Evolutionary conservation across 2,797 vertebrate species (phyloP), one percentile per base, ranked within the genome.

Genomic region (Muraenolepis orangiensis): DNA sequence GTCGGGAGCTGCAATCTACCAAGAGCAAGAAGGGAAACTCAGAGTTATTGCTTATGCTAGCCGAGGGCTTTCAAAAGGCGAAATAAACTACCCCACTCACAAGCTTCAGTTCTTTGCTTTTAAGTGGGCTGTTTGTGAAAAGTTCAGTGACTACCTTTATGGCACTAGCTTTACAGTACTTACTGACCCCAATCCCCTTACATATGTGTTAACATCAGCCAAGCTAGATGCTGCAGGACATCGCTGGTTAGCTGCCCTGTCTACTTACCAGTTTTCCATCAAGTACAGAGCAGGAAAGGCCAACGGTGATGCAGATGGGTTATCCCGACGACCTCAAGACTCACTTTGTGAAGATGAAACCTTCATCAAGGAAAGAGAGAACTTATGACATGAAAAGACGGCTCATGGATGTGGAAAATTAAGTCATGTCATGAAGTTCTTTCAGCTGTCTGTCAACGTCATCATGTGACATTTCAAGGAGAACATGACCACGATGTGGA

Each of bases 201-300:
- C 67, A 16, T 69, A 69, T 18, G 16, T 69, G 28, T 69, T 31
- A 69, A 34, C 67, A 69, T 69, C 30, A 18, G 67, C 30, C 28
- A 69, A 69, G 67, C 28, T 69, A 20, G 30, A 69, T 32, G 67
- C 61, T 28, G 13, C 61, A 11, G 20, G 72, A 40, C 38, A 67
- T 40, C 23, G 31, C 26, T 74, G 72, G 72, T 40, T 67, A 40
- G 72, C 72, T 29, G 72, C 61, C 29, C 64, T 74, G 6, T 74
- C 72, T n/a, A 74, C 72, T 16, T 74, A 38, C 23, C 26, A 31
- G n/a, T 74, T 74, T 16, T 46, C 29, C 10, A 69, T 74, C 5
- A 74, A 74, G 38, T 74, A 74, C 14, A n/a, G 18, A 23, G 38
- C 73, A 26, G 73, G 73, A 0, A 28, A 74, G 23, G 29, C 18